A percentile compares a stretch with the other conserved stretches of the same genome.
Conservation (phyloP, 1,140 invertebrate species). For the Oedothorax gibbosus region DNA sequence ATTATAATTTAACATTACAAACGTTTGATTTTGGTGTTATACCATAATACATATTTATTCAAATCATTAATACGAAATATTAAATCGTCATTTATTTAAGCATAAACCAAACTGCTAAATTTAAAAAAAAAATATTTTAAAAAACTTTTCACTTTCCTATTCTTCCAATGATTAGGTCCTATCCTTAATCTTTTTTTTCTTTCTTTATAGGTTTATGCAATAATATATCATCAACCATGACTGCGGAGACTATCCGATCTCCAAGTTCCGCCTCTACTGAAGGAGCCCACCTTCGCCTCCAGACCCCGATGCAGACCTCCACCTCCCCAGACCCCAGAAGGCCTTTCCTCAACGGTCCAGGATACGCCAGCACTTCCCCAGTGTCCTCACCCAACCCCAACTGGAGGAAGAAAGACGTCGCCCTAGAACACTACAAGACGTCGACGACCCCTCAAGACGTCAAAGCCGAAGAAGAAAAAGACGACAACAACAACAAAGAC, state of each 20-base stretch:
- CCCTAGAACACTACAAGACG: background rate
- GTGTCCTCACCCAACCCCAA: background rate
- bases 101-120: too few species aligned
- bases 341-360: background rate
- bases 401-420: constrained; percentile 20
- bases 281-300: constrained; percentile 2
- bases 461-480: background rate
- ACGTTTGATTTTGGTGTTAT: too few species aligned
- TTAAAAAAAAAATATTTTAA: background rate
- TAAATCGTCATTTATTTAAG: too few species aligned
- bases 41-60: too few species aligned
- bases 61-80: too few species aligned
- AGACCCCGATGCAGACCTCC: constrained; percentile 2
- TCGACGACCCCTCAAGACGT: background rate
- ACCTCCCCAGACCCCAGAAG: background rate
- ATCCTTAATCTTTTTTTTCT: background rate
- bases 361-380: background rate
- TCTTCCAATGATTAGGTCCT: background rate
- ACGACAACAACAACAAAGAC: constrained; percentile 6
- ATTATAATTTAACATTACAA: too few species aligned
- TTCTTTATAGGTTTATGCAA: constrained; percentile 19
- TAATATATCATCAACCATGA: constrained; percentile 19
- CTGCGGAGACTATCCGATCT: constrained; percentile 54
- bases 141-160: background rate
- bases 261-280: constrained; percentile 31